Conservation (phyloP, 2,888 invertebrate species). For the Apodemia zela region DNA sequence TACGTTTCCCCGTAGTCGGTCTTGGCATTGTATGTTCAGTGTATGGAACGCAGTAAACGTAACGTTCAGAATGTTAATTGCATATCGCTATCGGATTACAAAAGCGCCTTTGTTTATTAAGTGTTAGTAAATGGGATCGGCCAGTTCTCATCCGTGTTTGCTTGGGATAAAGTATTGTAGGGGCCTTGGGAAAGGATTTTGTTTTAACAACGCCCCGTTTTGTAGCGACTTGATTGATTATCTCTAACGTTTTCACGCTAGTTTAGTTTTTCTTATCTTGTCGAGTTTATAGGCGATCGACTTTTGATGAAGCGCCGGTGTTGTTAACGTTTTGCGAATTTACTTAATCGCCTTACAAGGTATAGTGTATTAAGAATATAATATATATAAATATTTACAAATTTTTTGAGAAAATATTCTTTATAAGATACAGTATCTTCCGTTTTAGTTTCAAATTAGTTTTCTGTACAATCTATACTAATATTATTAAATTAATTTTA, state of each 20-base stretch:
- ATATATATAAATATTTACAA: too few species aligned
- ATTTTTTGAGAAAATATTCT: too few species aligned
- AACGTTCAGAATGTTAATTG: constrained; percentile 51
- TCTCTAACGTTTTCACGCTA: constrained; percentile 17
- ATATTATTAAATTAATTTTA: too few species aligned
- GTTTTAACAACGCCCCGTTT: constrained; percentile 22
- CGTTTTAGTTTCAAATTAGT: too few species aligned
- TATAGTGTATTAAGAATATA: too few species aligned
- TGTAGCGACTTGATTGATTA: constrained; percentile 26
- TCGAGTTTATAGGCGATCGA: background rate
- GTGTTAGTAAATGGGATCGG: constrained; percentile 35
- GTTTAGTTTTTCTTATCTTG: constrained; percentile 2
- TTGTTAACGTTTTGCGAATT: background rate
- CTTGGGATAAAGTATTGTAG: constrained; percentile 38
- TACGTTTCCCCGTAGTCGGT: constrained; percentile 25
- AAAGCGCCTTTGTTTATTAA: constrained; percentile 46
- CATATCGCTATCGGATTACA: constrained; percentile 39
- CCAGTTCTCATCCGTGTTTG: constrained; percentile 37
- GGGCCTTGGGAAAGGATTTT: constrained; percentile 32
- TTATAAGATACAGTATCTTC: too few species aligned
- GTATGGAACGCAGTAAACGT: constrained; percentile 36
- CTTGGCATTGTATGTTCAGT: constrained; percentile 36
- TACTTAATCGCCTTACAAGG: background rate
- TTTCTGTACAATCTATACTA: too few species aligned
- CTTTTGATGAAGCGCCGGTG: constrained; percentile 3